These are phyloP conservation scores for Sardinella longiceps DNA, from an alignment of 2,797 vertebrate species.

Conservation along the genomic window DNA sequence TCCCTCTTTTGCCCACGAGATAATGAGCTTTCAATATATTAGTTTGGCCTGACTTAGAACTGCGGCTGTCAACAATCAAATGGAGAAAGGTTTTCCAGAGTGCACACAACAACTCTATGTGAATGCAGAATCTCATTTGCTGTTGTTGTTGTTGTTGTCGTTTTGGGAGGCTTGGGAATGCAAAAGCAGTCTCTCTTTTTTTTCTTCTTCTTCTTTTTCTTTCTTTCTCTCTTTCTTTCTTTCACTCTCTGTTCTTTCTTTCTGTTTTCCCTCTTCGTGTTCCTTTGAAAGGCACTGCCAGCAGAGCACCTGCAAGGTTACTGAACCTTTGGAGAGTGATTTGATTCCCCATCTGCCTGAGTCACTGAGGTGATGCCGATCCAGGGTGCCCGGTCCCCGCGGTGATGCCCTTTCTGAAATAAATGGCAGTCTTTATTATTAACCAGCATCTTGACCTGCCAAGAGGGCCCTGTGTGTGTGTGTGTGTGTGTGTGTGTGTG, in stretches of 20 bases:
- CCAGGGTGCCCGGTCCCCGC: constrained; percentile 45
- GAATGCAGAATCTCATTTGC: not conserved
- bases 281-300: not conserved
- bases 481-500: constrained; percentile 31
- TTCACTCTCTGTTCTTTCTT: no score
- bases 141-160: not conserved
- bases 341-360: constrained; percentile 29
- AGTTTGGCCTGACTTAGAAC: not conserved
- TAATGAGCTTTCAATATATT: not conserved
- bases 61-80: not conserved
- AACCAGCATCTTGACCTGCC: constrained; percentile 54
- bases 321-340: constrained; percentile 30
- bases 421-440: constrained; percentile 63
- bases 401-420: constrained; percentile 56
- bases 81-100: not conserved
- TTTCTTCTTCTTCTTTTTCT: no score
- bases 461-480: constrained; percentile 37
- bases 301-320: constrained; percentile 26
- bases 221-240: no score
- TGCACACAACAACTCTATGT: not conserved
- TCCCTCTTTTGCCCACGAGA: not conserved
- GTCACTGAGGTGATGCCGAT: constrained; percentile 38
- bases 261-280: not conserved
- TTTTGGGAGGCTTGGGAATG: no score
- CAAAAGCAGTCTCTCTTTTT: not conserved